Evolutionary conservation across 2,797 vertebrate genomes (phyloP).

Genomic region (Natrix natrix): DNA sequence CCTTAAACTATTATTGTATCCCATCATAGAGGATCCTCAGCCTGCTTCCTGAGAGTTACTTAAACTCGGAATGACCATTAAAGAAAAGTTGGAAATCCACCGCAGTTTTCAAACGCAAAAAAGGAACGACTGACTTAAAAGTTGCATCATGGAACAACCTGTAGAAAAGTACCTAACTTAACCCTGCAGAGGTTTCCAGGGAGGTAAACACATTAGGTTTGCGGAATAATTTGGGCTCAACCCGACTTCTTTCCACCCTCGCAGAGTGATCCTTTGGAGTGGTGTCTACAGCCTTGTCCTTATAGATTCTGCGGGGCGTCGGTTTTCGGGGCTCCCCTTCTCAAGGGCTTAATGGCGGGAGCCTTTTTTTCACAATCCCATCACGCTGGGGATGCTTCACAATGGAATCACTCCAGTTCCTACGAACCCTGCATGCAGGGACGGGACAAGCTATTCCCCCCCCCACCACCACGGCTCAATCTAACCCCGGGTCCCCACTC

Average conservation of each 20-base stretch:
- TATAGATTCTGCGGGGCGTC: not conserved
- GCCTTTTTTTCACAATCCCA: not conserved
- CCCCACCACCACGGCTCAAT: too few species aligned
- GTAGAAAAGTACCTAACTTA: not conserved
- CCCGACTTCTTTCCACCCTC: too few species aligned
- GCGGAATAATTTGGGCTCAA: not conserved
- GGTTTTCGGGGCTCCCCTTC: not conserved
- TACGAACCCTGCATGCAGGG: too few species aligned
- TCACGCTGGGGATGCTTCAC: not conserved
- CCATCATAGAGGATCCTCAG: not conserved
- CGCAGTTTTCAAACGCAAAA: not conserved
- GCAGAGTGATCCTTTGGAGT: not conserved
- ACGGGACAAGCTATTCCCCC: too few species aligned
- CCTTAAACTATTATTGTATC: not conserved
- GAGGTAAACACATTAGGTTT: not conserved
- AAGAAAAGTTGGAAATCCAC: not conserved
- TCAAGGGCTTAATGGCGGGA: too few species aligned
- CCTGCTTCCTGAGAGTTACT: slow-evolving; percentile 1
- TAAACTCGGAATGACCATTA: slow-evolving; percentile 30
- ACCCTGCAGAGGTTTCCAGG: not conserved
- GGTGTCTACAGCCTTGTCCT: not conserved
- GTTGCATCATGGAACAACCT: not conserved
- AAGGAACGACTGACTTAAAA: not conserved
- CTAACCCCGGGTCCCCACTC: too few species aligned
- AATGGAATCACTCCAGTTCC: not conserved